phyloP scores from a whole-genome alignment of 2,797 vertebrate genomes.

The Falco peregrinus region DNA sequence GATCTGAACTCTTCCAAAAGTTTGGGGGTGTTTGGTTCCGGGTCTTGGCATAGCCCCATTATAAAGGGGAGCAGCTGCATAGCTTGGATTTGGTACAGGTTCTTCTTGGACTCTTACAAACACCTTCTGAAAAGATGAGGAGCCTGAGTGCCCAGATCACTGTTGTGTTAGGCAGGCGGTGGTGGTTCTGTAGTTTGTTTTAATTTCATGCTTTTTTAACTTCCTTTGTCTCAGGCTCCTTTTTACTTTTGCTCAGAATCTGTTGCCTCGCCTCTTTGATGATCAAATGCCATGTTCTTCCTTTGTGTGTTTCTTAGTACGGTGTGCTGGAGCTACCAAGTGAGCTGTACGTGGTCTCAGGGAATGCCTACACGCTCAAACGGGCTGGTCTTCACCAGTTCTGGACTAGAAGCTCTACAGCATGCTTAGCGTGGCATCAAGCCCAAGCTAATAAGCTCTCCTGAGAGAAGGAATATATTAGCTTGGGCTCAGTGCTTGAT shows the following conservation, averaged over 20 bases:
- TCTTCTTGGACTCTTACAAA: not conserved
- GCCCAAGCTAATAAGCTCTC: constrained; percentile 7
- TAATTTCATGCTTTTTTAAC: not conserved
- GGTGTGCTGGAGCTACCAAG: not conserved
- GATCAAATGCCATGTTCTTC: not conserved
- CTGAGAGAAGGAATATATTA: not conserved
- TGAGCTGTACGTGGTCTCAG: not conserved
- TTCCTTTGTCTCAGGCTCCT: not conserved
- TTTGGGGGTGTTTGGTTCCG: constrained; percentile 41
- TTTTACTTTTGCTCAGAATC: not conserved
- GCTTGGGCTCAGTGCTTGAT: not conserved
- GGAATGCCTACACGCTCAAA: not conserved
- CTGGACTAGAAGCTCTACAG: not conserved
- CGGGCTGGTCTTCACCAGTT: not conserved
- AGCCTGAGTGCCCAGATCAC: not conserved
- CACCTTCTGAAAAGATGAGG: not conserved
- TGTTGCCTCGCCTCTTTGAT: not conserved
- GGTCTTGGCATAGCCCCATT: constrained; percentile 17
- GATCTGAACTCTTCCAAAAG: constrained; percentile 9
- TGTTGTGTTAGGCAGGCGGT: not conserved
- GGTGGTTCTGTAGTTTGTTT: not conserved
- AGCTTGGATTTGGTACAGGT: constrained; percentile 42
- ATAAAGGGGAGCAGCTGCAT: constrained; percentile 45
- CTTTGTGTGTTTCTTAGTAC: not conserved
- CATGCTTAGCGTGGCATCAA: not conserved